Evolutionary conservation across 2,113 vertebrate species (phyloP).

Genomic region (Octodon degus): DNA sequence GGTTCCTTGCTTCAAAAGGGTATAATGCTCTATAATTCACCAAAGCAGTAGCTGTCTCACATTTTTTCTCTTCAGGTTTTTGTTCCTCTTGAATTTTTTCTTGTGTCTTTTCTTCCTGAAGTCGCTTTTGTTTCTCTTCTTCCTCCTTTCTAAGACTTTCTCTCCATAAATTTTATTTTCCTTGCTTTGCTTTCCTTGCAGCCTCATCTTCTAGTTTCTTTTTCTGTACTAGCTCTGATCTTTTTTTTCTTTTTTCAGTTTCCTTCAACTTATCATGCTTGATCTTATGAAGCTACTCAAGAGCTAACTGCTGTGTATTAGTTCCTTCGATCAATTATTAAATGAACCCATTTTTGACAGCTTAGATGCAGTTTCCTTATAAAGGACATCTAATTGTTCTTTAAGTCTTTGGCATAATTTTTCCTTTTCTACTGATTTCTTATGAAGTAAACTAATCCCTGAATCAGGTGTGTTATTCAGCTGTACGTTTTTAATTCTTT

Average conservation of each 20-base stretch:
- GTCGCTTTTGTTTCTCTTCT: slow-evolving; percentile 89
- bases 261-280: slow-evolving; percentile 94
- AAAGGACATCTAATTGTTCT: slow-evolving; percentile 94
- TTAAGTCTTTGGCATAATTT: slow-evolving; percentile 94
- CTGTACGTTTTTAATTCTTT: slow-evolving; percentile 90
- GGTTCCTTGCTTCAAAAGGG: slow-evolving; percentile 94
- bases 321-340: slow-evolving; percentile 95
- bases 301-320: slow-evolving; percentile 92
- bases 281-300: slow-evolving; percentile 94
- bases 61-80: slow-evolving; percentile 87
- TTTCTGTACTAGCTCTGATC: slow-evolving; percentile 89
- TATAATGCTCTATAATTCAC: slow-evolving; percentile 94
- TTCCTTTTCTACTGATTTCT: slow-evolving; percentile 91
- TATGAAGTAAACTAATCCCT: slow-evolving; percentile 85
- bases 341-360: slow-evolving; percentile 95
- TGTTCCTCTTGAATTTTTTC: slow-evolving; percentile 91
- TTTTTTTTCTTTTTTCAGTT: slow-evolving; percentile 88
- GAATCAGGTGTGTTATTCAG: slow-evolving; percentile 85
- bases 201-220: slow-evolving; percentile 93
- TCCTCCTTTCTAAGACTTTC: slow-evolving; percentile 91
- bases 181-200: slow-evolving; percentile 92
- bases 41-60: slow-evolving; percentile 80
- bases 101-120: slow-evolving; percentile 92
- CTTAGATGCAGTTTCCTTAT: slow-evolving; percentile 95
- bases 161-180: slow-evolving; percentile 92